phyloP scores from a whole-genome alignment of 2,888 invertebrate species.

The Copidosoma aretas region DNA sequence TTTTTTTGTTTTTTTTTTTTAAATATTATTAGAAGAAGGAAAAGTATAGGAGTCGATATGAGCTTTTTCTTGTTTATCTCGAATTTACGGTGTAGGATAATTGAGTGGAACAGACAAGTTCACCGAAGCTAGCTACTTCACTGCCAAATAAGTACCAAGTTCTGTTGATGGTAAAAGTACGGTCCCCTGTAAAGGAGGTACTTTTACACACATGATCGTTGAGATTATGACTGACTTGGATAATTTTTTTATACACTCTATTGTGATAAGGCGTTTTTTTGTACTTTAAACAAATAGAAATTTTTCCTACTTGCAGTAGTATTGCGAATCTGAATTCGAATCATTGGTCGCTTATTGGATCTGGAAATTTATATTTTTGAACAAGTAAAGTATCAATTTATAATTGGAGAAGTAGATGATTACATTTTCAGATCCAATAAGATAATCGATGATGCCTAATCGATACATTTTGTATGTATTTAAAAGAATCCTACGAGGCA shows the following conservation, averaged over 20 bases:
- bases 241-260: constrained; percentile 24
- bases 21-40: constrained; percentile 11
- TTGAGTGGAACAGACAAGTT: constrained; percentile 4
- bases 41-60: not conserved
- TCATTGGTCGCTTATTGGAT: constrained; percentile 23
- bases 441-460: constrained; percentile 7
- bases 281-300: constrained; percentile 25
- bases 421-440: constrained; percentile 36
- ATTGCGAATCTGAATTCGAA: constrained; percentile 7
- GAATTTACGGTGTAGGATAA: constrained; percentile 9
- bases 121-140: constrained; percentile 33
- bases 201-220: constrained; percentile 3
- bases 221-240: constrained; percentile 21
- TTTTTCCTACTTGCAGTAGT: constrained; percentile 31
- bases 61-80: constrained; percentile 18
- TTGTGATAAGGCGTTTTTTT: constrained; percentile 37
- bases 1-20: not conserved
- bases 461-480: not conserved
- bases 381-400: constrained; percentile 1
- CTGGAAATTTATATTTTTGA: constrained; percentile 37
- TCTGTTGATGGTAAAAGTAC: constrained; percentile 10
- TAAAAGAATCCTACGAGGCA: not conserved
- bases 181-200: constrained; percentile 1
- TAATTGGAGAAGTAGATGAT: constrained; percentile 21
- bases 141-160: constrained; percentile 34